Evolutionary conservation across 2,888 invertebrate species (phyloP).

Genomic region (Apotomis betuletana): DNA sequence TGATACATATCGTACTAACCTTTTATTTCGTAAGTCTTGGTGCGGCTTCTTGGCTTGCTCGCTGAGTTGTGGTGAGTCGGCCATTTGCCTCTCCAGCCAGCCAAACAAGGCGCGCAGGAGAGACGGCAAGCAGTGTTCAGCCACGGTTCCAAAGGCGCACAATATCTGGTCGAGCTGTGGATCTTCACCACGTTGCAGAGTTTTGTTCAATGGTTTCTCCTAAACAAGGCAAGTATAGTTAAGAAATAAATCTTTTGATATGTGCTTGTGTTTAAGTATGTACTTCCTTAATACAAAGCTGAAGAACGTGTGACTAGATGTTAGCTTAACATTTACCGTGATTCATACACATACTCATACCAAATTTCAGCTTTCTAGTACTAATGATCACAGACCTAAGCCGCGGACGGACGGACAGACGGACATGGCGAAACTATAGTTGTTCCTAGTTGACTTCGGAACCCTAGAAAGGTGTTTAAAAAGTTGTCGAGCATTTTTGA

Average conservation of each 20-base stretch:
- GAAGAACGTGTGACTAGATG: too few species aligned
- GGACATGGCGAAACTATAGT: too few species aligned
- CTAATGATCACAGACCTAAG: too few species aligned
- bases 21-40: conserved; percentile 81
- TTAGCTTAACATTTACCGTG: too few species aligned
- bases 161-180: conserved; percentile 96
- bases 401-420: too few species aligned
- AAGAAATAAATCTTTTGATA: not conserved
- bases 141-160: conserved; percentile 95
- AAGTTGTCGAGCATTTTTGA: too few species aligned
- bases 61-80: conserved; percentile 84
- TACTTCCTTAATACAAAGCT: too few species aligned
- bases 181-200: conserved; percentile 98
- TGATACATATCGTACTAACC: conserved; percentile 51
- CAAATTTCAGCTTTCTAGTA: too few species aligned
- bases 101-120: conserved; percentile 95
- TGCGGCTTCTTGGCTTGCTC: conserved; percentile 82
- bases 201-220: conserved; percentile 97
- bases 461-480: too few species aligned
- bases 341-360: too few species aligned
- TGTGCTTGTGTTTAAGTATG: too few species aligned
- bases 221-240: conserved; percentile 56
- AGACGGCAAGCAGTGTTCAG: conserved; percentile 98
- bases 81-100: conserved; percentile 96
- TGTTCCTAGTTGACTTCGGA: too few species aligned